Base-by-base conservation (phyloP, 2,888 invertebrate species). In the Tromatobia lineatoria region DNA sequence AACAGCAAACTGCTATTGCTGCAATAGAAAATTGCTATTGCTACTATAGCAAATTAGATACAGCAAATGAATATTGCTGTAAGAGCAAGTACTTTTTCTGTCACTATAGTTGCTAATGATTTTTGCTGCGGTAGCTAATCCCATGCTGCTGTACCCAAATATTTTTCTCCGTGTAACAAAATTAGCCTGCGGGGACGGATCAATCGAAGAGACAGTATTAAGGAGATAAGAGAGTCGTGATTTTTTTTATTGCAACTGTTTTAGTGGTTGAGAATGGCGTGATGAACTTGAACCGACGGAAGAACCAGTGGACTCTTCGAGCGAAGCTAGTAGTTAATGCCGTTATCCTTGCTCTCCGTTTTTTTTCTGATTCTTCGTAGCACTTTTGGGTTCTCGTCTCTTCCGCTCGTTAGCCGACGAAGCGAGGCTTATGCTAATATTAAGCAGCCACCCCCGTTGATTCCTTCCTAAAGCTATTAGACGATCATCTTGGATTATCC, bases 391-490 rank as follows among this genome's bases (percentile, higher is more conserved):
- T 85, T 83, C 82, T 87, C 87, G 89, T 89, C 90, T 91, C 91
- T 90, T 90, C 91, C 91, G 92, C 91, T 93, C 92, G 92, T 92
- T 92, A 92, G 90, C 74, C 89, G 85, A 87, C 87, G 89, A 88
- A 77, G 90, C 88, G 90, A 85, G 88, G 93, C 91, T 93, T 93
- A 93, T 93, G 93, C 91, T 93, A 93, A 93, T 93, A 88, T 92
- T 88, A 90, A 91, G 91, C 88, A 90, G 89, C 90, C 89, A 87
- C 88, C 89, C 86, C 90, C 89, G 91, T 90, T 92, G 92, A 93
- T 93, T 93, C 93, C 92, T 92, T 91, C 91, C 91, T 93, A 93
- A 93, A 93, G 92, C 93, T 93, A 93, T 93, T 93, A 93, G 92
- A 90, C 92, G 93, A 93, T 93, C 93, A 93, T 93, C 93, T 91